Evolutionary conservation across 2,797 vertebrate genomes (phyloP).

Genomic region (Ctenosaura bakeri): DNA sequence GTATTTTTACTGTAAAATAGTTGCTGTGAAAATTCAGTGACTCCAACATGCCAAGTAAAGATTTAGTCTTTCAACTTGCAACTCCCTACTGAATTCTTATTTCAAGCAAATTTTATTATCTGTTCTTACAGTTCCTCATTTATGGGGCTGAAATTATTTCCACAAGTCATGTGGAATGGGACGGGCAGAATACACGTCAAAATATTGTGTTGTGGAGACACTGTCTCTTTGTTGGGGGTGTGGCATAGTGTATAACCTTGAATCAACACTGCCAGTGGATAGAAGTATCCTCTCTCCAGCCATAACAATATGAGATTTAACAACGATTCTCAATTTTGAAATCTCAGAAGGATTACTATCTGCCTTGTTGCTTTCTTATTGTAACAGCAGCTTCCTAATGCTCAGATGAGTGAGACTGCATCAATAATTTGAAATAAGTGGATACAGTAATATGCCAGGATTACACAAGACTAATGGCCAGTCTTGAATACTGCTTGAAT

Average conservation of each 20-base stretch:
- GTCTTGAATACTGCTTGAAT: neutral
- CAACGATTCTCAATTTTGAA: neutral
- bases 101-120: slow-evolving; percentile 34
- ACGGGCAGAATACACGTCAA: neutral
- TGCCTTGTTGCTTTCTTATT: neutral
- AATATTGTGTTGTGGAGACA: neutral
- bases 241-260: neutral
- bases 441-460: neutral
- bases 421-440: neutral
- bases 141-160: neutral
- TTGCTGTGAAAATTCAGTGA: slow-evolving; percentile 54
- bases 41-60: slow-evolving; percentile 54
- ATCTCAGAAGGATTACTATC: neutral
- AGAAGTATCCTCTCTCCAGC: neutral
- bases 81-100: slow-evolving; percentile 52
- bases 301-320: neutral
- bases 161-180: neutral
- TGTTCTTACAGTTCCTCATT: neutral
- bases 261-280: neutral
- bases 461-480: neutral
- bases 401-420: neutral
- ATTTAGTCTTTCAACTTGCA: slow-evolving; percentile 54
- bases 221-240: neutral
- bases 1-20: slow-evolving; percentile 54
- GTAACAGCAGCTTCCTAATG: neutral